Percentiles rank a stretch among this genome's conserved stretches.
These are phyloP conservation scores for Lota lota DNA, from an alignment of 2,113 vertebrate genomes.

Conservation along the genomic window DNA sequence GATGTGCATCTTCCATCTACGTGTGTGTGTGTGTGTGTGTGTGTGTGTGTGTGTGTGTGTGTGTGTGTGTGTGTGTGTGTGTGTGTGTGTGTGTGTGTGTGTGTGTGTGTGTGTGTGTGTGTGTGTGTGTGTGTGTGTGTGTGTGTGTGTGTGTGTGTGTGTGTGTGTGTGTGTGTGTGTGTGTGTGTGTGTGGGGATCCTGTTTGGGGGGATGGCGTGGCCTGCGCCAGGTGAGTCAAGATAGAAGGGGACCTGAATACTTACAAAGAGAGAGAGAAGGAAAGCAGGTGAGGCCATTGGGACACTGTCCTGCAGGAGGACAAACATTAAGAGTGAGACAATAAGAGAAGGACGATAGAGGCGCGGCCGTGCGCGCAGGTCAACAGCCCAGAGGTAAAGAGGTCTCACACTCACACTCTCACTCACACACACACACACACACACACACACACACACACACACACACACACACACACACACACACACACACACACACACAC, in stretches of 20 bases:
- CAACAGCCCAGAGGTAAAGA: slow-evolving; percentile 56
- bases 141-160: background rate
- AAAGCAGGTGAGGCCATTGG: slow-evolving; percentile 99
- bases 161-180: no score
- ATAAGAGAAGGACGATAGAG: slow-evolving; percentile 67
- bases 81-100: slow-evolving; percentile 6
- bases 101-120: slow-evolving; percentile 15
- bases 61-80: no score
- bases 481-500: slow-evolving; percentile 9
- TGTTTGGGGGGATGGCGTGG: slow-evolving; percentile 4
- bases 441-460: slow-evolving; percentile 9
- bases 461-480: slow-evolving; percentile 1
- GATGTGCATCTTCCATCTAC: no score
- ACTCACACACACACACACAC: slow-evolving; percentile 1
- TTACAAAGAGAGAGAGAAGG: slow-evolving; percentile 99
- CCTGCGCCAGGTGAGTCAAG: slow-evolving; percentile 48
- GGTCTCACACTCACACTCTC: slow-evolving; percentile 24
- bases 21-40: no score
- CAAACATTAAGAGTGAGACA: slow-evolving; percentile 84
- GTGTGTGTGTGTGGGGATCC: slow-evolving; percentile 8
- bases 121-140: slow-evolving; percentile 1
- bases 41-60: no score
- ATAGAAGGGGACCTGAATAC: slow-evolving; percentile 81
- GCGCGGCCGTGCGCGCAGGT: slow-evolving; percentile 40
- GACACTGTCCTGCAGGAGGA: slow-evolving; percentile 99